Conservation (phyloP, 1,140 invertebrate species). For the Amphibalanus amphitrite region DNA sequence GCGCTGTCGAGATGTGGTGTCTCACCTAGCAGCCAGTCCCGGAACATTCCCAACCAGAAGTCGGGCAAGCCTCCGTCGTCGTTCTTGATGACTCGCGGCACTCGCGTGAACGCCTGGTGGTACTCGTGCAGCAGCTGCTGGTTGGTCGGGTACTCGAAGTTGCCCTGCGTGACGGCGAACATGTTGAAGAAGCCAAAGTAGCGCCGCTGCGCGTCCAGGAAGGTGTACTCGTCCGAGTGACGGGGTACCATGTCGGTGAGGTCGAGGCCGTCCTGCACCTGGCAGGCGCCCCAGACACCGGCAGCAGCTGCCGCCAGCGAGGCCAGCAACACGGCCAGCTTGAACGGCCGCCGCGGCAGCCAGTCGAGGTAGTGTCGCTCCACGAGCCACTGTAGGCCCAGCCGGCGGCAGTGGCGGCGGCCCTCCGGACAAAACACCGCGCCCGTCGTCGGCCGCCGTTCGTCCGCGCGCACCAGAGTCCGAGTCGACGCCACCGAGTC, state of each 20-base stretch:
- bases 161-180: conserved; percentile 83
- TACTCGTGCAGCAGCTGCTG: conserved; percentile 85
- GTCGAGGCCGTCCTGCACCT: conserved; percentile 57
- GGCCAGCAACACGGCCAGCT: conserved; percentile 42
- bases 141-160: conserved; percentile 91
- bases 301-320: conserved; percentile 35
- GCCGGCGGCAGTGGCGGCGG: conserved; percentile 13
- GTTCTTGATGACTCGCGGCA: conserved; percentile 82
- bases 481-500: too few species aligned
- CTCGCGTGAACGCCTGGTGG: conserved; percentile 74
- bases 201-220: conserved; percentile 73
- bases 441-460: too few species aligned
- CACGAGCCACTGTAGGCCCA: conserved; percentile 29
- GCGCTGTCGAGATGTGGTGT: too few species aligned
- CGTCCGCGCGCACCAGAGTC: too few species aligned
- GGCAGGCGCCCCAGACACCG: conserved; percentile 48
- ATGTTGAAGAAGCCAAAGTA: conserved; percentile 98
- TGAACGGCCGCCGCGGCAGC: conserved; percentile 24
- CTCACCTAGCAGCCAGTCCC: conserved; percentile 65
- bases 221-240: conserved; percentile 78
- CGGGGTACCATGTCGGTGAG: conserved; percentile 84
- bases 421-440: too few species aligned
- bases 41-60: conserved; percentile 85
- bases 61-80: conserved; percentile 78
- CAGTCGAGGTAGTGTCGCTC: conserved; percentile 31